A percentile compares a stretch with the other conserved stretches of the same genome.
These are phyloP conservation scores for Drosophila funebris DNA, from an alignment of 1,140 invertebrate species.

Conservation along the genomic window DNA sequence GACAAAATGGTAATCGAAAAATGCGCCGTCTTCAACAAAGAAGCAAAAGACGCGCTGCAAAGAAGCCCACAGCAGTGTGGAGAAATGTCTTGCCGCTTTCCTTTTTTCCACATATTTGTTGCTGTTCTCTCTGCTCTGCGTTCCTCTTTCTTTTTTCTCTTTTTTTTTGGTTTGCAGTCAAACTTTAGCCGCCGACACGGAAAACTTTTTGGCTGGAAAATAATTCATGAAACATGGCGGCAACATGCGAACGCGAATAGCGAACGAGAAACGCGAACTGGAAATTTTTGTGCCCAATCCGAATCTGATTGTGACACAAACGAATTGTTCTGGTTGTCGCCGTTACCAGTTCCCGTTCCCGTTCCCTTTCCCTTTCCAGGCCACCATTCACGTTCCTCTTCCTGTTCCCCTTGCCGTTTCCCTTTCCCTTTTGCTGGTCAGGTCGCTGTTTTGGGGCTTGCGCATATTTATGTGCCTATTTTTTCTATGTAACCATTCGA, in stretches of 20 bases:
- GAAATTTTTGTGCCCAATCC: conserved; percentile 75
- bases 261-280: conserved; percentile 55
- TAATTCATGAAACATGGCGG: conserved; percentile 80
- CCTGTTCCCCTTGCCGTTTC: background rate
- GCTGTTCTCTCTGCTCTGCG: conserved; percentile 1
- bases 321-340: conserved; percentile 78
- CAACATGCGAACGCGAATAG: conserved; percentile 71
- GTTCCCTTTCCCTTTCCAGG: background rate
- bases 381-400: background rate
- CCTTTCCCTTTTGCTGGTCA: background rate
- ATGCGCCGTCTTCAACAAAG: conserved; percentile 48
- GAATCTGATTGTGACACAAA: conserved; percentile 82
- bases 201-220: conserved; percentile 73
- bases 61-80: conserved; percentile 17
- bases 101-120: conserved; percentile 1
- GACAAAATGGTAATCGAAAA: conserved; percentile 77
- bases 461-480: conserved; percentile 80
- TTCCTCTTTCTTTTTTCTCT: conserved; percentile 7
- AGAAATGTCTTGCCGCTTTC: conserved; percentile 55
- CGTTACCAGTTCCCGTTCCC: conserved; percentile 12
- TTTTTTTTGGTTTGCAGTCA: conserved; percentile 57
- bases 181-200: conserved; percentile 59
- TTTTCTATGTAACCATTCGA: conserved; percentile 55
- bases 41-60: conserved; percentile 43
- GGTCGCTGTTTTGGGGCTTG: conserved; percentile 23